These are phyloP conservation scores for Pardalotus punctatus DNA, from an alignment of 2,113 vertebrate species.

Conservation along the genomic window DNA sequence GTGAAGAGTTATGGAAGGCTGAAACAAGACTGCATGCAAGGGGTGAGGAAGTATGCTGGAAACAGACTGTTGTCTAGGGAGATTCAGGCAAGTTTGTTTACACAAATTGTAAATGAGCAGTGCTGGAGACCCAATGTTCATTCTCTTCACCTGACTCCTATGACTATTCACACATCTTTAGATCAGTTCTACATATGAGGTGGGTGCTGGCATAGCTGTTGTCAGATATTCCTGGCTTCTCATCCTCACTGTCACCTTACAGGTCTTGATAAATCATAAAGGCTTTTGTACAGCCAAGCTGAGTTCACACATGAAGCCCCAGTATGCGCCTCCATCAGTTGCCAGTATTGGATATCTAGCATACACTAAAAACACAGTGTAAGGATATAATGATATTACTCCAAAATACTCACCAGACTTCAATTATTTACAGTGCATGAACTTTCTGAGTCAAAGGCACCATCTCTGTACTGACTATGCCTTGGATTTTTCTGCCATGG, in stretches of 20 bases:
- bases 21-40: not conserved
- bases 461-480: not conserved
- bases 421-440: not conserved
- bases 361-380: not conserved
- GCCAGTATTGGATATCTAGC: not conserved
- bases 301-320: not conserved
- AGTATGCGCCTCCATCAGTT: not conserved
- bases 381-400: not conserved
- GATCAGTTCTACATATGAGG: not conserved
- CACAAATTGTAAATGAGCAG: not conserved
- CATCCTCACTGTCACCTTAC: not conserved
- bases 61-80: not conserved
- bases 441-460: not conserved
- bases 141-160: not conserved
- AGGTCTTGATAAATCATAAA: not conserved
- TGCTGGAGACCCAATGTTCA: not conserved
- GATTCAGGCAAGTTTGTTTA: not conserved
- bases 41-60: not conserved
- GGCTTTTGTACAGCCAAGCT: not conserved
- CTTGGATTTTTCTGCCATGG: not conserved
- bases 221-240: not conserved
- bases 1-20: not conserved
- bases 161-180: not conserved
- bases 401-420: not conserved
- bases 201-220: not conserved